phyloP scores from a whole-genome alignment of 1,140 invertebrate genomes.

The fruit fly (Drosophila melanogaster) region DNA sequence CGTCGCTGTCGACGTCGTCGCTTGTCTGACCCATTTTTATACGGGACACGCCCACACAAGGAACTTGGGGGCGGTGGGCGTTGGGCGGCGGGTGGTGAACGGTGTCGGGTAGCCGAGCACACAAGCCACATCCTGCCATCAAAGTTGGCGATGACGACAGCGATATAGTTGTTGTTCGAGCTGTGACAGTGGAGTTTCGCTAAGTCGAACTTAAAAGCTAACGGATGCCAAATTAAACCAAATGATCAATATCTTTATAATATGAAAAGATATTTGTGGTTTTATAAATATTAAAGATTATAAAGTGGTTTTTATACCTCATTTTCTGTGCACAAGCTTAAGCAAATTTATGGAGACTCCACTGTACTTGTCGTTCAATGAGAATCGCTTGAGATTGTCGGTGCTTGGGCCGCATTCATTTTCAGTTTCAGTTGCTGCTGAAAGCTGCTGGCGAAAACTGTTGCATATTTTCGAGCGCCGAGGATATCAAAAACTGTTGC shows the following conservation, averaged over 20 bases:
- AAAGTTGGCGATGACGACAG: slow-evolving; percentile 47
- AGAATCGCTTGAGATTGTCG: slow-evolving; percentile 13
- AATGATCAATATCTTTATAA: not conserved
- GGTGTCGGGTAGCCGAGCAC: slow-evolving; percentile 14
- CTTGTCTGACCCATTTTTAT: slow-evolving; percentile 46
- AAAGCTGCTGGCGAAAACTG: slow-evolving; percentile 56
- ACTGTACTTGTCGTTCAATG: slow-evolving; percentile 14
- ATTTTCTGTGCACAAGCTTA: rapidly evolving
- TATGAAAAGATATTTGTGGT: not conserved
- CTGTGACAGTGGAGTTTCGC: slow-evolving; percentile 1
- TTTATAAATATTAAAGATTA: not conserved
- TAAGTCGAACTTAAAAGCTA: not conserved
- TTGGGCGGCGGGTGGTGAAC: not conserved
- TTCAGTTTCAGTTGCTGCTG: slow-evolving; percentile 45
- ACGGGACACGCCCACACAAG: slow-evolving; percentile 30
- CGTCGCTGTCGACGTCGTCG: slow-evolving; percentile 8
- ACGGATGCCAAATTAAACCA: not conserved
- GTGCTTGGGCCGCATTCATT: slow-evolving; percentile 1
- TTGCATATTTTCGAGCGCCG: slow-evolving; percentile 43
- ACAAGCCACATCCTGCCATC: slow-evolving; percentile 68
- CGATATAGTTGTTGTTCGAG: slow-evolving; percentile 10
- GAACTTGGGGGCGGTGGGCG: not conserved
- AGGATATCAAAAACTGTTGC: slow-evolving; percentile 6
- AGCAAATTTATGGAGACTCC: not conserved
- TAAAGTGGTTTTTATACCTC: not conserved